Base-by-base conservation (phyloP, 2,888 invertebrate species). In the Callinectes sapidus region DNA sequence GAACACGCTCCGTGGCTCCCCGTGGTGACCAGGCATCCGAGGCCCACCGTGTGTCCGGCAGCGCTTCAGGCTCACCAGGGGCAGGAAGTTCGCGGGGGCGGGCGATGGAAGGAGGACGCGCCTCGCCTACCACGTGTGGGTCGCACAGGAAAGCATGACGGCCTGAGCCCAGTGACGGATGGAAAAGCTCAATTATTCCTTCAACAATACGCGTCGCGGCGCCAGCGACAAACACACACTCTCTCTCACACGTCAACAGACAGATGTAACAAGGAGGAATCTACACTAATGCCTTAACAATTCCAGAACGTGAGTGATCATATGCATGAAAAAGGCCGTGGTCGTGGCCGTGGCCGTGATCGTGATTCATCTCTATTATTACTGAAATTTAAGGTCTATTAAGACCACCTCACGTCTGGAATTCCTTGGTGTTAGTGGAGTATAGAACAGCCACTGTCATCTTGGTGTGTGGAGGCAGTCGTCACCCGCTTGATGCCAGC, bases 141-240 rank as follows among this genome's bases (percentile, higher is more conserved):
- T 81, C 32, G 81, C 81, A 81, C 81, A 81, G 81, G 81, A 13
- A 35, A 81, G 81, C 32, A 16, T 35, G 81, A 81, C 81, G 81
- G 32, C 81, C 81, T 81, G 81, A 81, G 32, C 81, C 32, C 13
- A 35, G 35, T 35, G 35, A 32, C 81, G 35, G 81, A 35, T 81
- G 81, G 81, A 81, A 81, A 81, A 81, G 35, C 35, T 81, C 35
- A 81, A 81, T 32, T 81, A 35, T 23, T 71, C 28, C 71, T 23
- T 71, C 10, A 71, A 71, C 71, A 81, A 0, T n/a, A 71, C 71
- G 32, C 81, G 81, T 13, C 8, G 81, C 16, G 32, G 35, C 81
- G 16, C 35, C 35, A 81, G 28, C 35, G 81, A 32, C 32, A 81
- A 32, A 32, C 32, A 81, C 32, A 32, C 32, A 32, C 28, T 13